These are phyloP conservation scores for Hydropotes inermis DNA, from an alignment of 2,113 vertebrate species.

Conservation along the genomic window DNA sequence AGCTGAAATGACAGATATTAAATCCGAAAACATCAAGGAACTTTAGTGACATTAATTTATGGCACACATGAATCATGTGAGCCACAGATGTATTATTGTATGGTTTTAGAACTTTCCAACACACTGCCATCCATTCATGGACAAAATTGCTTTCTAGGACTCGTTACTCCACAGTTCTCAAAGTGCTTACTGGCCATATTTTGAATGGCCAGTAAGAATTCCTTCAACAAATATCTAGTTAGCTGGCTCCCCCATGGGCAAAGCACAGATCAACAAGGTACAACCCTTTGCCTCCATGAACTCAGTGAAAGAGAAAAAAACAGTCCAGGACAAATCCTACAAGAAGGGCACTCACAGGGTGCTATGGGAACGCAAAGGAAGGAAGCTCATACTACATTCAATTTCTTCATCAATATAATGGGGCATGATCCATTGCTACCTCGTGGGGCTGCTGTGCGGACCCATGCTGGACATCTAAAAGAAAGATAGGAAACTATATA, in stretches of 20 bases:
- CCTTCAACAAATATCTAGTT: slow-evolving; percentile 21
- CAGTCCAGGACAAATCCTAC: background rate
- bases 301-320: slow-evolving; percentile 15
- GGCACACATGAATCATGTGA: slow-evolving; percentile 22
- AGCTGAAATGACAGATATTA: background rate
- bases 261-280: slow-evolving; percentile 16
- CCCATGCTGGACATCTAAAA: background rate
- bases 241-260: background rate
- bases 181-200: slow-evolving; percentile 2
- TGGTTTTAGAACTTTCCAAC: background rate
- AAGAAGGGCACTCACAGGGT: background rate
- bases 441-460: background rate
- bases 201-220: slow-evolving; percentile 45
- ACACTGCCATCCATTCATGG: background rate
- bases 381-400: background rate
- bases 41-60: background rate
- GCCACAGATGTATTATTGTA: background rate
- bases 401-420: background rate
- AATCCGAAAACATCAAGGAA: slow-evolving; percentile 27
- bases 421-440: background rate
- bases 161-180: background rate
- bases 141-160: background rate
- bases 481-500: background rate
- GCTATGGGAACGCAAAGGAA: background rate
- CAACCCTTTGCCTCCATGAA: background rate